phyloP scores from a whole-genome alignment of 2,113 vertebrate species.

The Helogale parvula region DNA sequence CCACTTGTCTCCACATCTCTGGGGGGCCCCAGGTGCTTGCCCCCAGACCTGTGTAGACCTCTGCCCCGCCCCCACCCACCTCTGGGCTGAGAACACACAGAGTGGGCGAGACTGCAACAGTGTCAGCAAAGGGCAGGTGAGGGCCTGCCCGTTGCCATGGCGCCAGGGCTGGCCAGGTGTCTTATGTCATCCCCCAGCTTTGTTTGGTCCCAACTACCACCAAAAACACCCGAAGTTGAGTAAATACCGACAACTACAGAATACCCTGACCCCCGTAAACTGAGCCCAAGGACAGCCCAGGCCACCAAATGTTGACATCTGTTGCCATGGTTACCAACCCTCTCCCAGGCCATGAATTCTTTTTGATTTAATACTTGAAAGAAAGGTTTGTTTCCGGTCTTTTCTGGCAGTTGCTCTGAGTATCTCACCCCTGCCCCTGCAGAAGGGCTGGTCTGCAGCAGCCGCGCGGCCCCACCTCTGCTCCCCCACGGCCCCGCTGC shows the following conservation, averaged over 20 bases:
- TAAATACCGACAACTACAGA: slow-evolving; percentile 90
- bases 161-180: slow-evolving; percentile 78
- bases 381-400: slow-evolving; percentile 44
- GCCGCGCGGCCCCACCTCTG: neutral
- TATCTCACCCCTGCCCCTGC: neutral
- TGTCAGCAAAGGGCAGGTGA: slow-evolving; percentile 90
- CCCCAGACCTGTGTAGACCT: slow-evolving; percentile 28
- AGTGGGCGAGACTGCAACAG: slow-evolving; percentile 87
- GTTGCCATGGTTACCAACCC: slow-evolving; percentile 89
- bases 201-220: slow-evolving; percentile 85
- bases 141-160: slow-evolving; percentile 92
- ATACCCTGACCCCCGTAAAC: slow-evolving; percentile 86
- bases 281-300: slow-evolving; percentile 84
- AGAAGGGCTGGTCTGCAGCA: neutral
- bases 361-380: slow-evolving; percentile 83
- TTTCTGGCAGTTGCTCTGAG: neutral
- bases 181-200: slow-evolving; percentile 89
- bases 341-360: slow-evolving; percentile 84
- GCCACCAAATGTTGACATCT: slow-evolving; percentile 84
- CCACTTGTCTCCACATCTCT: neutral
- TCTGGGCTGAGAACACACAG: slow-evolving; percentile 79
- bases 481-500: neutral
- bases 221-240: slow-evolving; percentile 89
- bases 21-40: neutral
- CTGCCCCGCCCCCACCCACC: neutral